Base-by-base conservation (phyloP, 2,888 invertebrate genomes). In the Nymphalis polychloros region DNA sequence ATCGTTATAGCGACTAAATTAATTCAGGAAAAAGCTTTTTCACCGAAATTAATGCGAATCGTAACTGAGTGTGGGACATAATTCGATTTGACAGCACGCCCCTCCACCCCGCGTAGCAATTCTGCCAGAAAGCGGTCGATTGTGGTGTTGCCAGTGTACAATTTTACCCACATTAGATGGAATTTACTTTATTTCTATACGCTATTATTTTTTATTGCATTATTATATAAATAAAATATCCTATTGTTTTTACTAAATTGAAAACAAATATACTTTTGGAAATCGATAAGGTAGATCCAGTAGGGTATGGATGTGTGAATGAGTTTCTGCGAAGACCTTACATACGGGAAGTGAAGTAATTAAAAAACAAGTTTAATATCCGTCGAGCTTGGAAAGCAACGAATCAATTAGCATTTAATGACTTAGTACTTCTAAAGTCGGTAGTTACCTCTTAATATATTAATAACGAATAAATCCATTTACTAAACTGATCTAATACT, bases 61-160 rank as follows among this genome's bases (percentile, higher is more conserved):
- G 81, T 81, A 83, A 81, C 79, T 79, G 79, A 78, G n/a, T n/a
- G n/a, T n/a, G 78, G 75, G 77, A 73, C 75, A 69, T 83, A 85
- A 88, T 88, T 85, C 81, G 79, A 84, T 88, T 87, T 91, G 91
- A 90, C 90, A 90, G 78, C 80, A 70, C 84, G 79, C 83, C 84
- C 81, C 82, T 67, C 73, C 70, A 64, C 80, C 79, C 82, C 84
- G 70, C 77, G 75, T 74, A 73, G 80, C 77, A 65, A 67, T 68
- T 67, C 68, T 70, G 65, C 55, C 71, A 62, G 64, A 62, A 72
- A 78, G 83, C 90, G 90, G 90, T 90, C 91, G 90, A 91, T 90
- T 67, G 65, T 78, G 69, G 83, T 84, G 87, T 88, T 88, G 86
- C 86, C 79, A 82, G 76, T 61, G 70, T 65, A 57, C 67, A 75